phyloP scores from a whole-genome alignment of 2,888 invertebrate species.

The Diploptera punctata region DNA sequence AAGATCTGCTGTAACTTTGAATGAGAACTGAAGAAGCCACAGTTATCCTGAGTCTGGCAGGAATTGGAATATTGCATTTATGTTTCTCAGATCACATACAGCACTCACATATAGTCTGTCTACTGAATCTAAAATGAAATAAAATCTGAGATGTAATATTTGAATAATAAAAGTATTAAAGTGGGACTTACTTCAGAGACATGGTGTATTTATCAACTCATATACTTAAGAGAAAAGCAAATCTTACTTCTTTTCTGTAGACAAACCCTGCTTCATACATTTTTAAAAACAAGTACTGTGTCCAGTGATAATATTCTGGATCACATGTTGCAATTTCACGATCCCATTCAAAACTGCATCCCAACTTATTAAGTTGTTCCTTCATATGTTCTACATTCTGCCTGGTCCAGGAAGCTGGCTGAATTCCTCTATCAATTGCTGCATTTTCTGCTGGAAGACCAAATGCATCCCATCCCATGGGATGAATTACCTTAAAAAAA shows the following conservation, averaged over 20 bases:
- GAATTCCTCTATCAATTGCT: constrained; percentile 82
- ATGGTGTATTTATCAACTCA: too few species aligned
- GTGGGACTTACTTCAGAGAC: too few species aligned
- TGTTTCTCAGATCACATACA: too few species aligned
- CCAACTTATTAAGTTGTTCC: constrained; percentile 73
- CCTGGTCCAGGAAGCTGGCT: constrained; percentile 88
- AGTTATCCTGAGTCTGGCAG: too few species aligned
- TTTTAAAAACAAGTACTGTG: constrained; percentile 92
- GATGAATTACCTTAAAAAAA: constrained; percentile 74
- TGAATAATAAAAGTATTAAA: too few species aligned
- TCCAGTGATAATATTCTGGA: constrained; percentile 93
- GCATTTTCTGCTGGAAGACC: constrained; percentile 99
- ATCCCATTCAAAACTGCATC: constrained; percentile 93
- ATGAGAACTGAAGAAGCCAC: too few species aligned
- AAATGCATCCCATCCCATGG: constrained; percentile 99
- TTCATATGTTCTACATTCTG: constrained; percentile 86
- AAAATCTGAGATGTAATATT: too few species aligned
- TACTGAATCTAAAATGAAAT: too few species aligned
- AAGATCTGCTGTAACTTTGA: too few species aligned
- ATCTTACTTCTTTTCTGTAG: constrained; percentile 79
- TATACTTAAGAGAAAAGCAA: too few species aligned
- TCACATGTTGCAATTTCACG: constrained; percentile 89
- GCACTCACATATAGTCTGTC: too few species aligned
- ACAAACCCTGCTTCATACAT: constrained; percentile 83
- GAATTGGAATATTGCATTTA: too few species aligned